phyloP scores from a whole-genome alignment of 2,113 vertebrate species.

The Ptilorrhoa leucosticta region DNA sequence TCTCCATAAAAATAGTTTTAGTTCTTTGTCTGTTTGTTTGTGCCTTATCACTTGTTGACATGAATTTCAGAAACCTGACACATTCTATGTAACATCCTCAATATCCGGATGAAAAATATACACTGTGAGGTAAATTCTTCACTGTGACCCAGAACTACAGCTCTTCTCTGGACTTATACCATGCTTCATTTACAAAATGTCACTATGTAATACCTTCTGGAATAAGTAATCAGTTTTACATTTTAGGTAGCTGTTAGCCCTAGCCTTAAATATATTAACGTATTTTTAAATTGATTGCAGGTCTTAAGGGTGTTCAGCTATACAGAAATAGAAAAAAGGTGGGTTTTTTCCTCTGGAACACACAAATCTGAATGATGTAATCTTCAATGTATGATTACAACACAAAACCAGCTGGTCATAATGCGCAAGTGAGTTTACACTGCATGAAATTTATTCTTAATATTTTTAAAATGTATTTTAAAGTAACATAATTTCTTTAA shows the following conservation, averaged over 20 bases:
- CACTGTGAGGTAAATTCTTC: neutral
- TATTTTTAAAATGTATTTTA: neutral
- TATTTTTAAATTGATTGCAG: neutral
- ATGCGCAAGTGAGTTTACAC: neutral
- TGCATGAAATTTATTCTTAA: neutral
- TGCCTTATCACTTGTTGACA: neutral
- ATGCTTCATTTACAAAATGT: neutral
- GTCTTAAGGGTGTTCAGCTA: neutral
- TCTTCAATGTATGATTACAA: neutral
- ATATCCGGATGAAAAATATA: neutral
- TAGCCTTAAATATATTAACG: neutral
- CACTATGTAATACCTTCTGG: neutral
- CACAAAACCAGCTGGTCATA: neutral
- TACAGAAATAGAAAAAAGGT: neutral
- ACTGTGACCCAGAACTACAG: neutral
- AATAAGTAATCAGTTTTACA: neutral
- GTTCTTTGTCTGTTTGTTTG: neutral
- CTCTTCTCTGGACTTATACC: neutral
- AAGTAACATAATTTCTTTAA: neutral
- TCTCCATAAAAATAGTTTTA: neutral
- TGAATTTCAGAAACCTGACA: neutral
- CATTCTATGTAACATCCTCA: neutral
- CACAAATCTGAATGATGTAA: neutral
- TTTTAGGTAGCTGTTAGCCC: neutral
- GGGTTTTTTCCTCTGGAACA: fast-evolving